Evolutionary conservation across 1,140 invertebrate genomes (phyloP), one percentile per base, ranked within the genome.

Genomic region (Chironomus tepperi): DNA sequence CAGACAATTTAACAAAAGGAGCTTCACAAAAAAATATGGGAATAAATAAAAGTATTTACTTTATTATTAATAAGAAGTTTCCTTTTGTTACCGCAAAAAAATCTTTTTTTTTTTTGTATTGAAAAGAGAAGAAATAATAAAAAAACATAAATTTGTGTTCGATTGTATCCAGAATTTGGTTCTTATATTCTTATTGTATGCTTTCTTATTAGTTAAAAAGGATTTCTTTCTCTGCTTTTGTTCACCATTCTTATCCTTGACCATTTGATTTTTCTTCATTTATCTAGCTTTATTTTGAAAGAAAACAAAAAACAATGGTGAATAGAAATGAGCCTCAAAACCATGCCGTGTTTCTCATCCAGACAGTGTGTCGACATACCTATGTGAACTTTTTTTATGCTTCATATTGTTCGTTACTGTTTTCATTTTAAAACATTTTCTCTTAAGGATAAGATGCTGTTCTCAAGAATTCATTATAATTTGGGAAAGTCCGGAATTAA

Each of bases 1-100:
- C 12, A 57, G 12, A n/a, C 47, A n/a, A 57, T 57, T 15, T 1
- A 57, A 57, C 24, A 34, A 34, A 34, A 34, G 24, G 5, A 34
- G 24, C 24, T 57, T n/a, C 9, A 47, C 9, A 47, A 47, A 57
- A n/a, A 47, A 8, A 47, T 5, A 57, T 12, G n/a, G 10, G n/a
- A 57, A 57, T 57, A 57, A 57, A 57, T 57, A 57, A 57, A 57
- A n/a, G 47, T 57, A 57, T 57, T 57, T 57, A n/a, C 47, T n/a
- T 57, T 57, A 57, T 57, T 57, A 57, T 57, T 57, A 57, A 3
- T 9, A 10, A 47, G 12, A 57, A 57, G 12, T 57, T n/a, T 15
- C n/a, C n/a, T 57, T 47, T 57, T 57, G 12, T 12, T 57, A 15
- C 12, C 43, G n/a, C 12, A n/a, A 57, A 57, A 34, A 34, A 34